Percentiles rank a stretch among this genome's conserved stretches.
These are phyloP conservation scores for Coilia nasus DNA, from an alignment of 2,797 vertebrate genomes.

Conservation along the genomic window DNA sequence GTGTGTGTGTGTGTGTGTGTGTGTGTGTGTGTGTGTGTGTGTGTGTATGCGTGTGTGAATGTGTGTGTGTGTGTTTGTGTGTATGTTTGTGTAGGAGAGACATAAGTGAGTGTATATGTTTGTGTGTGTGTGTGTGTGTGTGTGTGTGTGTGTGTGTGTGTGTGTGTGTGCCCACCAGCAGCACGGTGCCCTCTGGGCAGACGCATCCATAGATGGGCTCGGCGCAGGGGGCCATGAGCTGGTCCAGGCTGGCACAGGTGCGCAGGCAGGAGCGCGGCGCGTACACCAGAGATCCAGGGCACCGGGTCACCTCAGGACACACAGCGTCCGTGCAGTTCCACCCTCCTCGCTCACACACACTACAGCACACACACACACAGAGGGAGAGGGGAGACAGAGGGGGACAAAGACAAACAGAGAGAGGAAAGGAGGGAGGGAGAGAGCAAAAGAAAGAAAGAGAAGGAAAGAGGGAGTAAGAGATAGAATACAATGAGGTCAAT, in stretches of 20 bases:
- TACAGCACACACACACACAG: conserved; percentile 48
- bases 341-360: conserved; percentile 73
- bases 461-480: not conserved
- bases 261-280: conserved; percentile 81
- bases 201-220: conserved; percentile 80
- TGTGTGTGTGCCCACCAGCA: conserved; percentile 73
- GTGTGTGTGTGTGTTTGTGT: too few relatives aligned
- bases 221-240: conserved; percentile 65
- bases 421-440: not conserved
- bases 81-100: too few relatives aligned
- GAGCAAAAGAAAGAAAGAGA: not conserved
- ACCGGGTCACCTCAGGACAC: conserved; percentile 73
- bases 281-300: conserved; percentile 80
- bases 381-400: not conserved
- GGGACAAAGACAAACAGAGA: not conserved
- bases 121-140: too few relatives aligned
- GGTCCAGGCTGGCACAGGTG: conserved; percentile 78
- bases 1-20: too few relatives aligned
- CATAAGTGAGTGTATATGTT: too few relatives aligned
- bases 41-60: too few relatives aligned
- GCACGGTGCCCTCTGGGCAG: conserved; percentile 81
- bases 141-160: not conserved
- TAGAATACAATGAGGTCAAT: not conserved
- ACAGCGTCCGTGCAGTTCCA: conserved; percentile 78
- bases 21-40: too few relatives aligned